These are phyloP conservation scores for Alauda arvensis DNA, from an alignment of 2,797 vertebrate genomes.

Conservation along the genomic window DNA sequence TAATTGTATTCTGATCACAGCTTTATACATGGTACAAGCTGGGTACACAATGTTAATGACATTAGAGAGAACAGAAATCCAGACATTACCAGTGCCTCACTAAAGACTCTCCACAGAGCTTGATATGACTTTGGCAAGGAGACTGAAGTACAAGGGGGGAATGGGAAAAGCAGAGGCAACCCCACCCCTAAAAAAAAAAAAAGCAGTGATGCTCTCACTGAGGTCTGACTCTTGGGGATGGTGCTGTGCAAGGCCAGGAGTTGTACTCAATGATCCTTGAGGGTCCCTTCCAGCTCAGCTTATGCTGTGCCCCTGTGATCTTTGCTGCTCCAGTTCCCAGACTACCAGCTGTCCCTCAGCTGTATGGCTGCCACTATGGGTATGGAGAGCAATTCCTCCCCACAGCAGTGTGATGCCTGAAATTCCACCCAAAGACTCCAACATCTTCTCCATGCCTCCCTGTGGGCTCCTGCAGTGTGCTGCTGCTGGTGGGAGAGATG, in stretches of 20 bases:
- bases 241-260: not conserved
- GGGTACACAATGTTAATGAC: not conserved
- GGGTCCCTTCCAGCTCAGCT: not conserved
- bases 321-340: not conserved
- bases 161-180: not conserved
- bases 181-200: not conserved
- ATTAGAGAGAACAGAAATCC: not conserved
- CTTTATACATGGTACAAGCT: not conserved
- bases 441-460: not conserved
- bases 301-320: not conserved
- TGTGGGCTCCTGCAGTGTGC: not conserved
- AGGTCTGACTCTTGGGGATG: not conserved
- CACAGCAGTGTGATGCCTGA: no score
- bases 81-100: not conserved
- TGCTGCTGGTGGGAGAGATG: not conserved
- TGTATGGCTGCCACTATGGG: rapidly evolving
- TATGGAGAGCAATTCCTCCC: not conserved
- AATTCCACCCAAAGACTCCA: not conserved
- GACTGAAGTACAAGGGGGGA: not conserved
- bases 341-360: not conserved
- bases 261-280: not conserved
- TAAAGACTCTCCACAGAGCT: not conserved
- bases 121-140: not conserved
- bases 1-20: not conserved
- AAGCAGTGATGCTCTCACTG: not conserved